Percentiles rank a stretch among this genome's conserved stretches.
phyloP scores from a whole-genome alignment of 1,140 invertebrate species.

The Ephestia elutella region DNA sequence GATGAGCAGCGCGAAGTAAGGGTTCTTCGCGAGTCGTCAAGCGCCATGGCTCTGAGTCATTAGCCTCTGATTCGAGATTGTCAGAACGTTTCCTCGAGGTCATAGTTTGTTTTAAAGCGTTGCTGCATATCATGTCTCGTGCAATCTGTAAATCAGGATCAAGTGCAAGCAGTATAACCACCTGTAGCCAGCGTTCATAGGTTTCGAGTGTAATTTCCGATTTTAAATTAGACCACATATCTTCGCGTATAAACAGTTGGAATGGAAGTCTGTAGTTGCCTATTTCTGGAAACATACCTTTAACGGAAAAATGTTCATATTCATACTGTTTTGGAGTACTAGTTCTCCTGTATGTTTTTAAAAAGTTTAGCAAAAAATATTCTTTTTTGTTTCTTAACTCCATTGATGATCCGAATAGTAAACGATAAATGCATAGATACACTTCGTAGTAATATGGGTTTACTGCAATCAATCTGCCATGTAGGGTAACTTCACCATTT shows the following conservation, averaged over 20 bases:
- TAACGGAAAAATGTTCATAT: slow-evolving; percentile 69
- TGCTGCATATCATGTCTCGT: slow-evolving; percentile 72
- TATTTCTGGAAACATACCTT: slow-evolving; percentile 70
- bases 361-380: slow-evolving; percentile 63
- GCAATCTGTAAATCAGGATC: slow-evolving; percentile 61
- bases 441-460: slow-evolving; percentile 72
- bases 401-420: slow-evolving; percentile 40
- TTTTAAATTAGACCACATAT: slow-evolving; percentile 71
- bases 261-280: slow-evolving; percentile 68
- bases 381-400: slow-evolving; percentile 54
- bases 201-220: slow-evolving; percentile 70
- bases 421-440: slow-evolving; percentile 61
- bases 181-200: slow-evolving; percentile 65
- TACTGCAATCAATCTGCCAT: slow-evolving; percentile 59
- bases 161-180: slow-evolving; percentile 56
- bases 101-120: slow-evolving; percentile 72
- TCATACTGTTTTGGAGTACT: slow-evolving; percentile 67
- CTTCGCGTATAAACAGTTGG: slow-evolving; percentile 64
- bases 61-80: slow-evolving; percentile 31
- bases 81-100: slow-evolving; percentile 51
- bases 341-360: slow-evolving; percentile 63
- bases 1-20: slow-evolving; percentile 59
- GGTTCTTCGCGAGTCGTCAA: slow-evolving; percentile 59
- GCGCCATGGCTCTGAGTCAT: slow-evolving; percentile 54
- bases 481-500: slow-evolving; percentile 67